Evolutionary conservation across 2,113 vertebrate genomes (phyloP).

Genomic region (Microcebus lehilahytsara): DNA sequence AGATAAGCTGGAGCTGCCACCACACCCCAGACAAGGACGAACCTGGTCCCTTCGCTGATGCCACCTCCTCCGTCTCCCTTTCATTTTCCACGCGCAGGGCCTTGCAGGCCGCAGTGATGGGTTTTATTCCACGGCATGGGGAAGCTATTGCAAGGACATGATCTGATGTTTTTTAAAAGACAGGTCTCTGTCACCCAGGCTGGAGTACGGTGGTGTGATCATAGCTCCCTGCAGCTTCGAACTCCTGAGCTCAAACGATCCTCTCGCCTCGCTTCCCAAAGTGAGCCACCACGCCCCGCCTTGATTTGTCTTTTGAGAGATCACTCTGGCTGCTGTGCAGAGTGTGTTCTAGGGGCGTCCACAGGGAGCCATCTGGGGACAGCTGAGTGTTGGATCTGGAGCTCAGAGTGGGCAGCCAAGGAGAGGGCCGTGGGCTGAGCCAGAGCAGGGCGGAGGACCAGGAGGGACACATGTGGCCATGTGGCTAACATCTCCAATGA

Average conservation of each 20-base stretch:
- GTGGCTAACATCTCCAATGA: neutral
- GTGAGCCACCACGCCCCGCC: no score
- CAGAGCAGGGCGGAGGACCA: neutral
- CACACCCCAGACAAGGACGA: neutral
- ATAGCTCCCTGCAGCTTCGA: no score
- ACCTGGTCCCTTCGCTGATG: neutral
- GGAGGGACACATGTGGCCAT: neutral
- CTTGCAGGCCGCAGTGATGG: neutral
- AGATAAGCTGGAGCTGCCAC: neutral
- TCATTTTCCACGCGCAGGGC: neutral
- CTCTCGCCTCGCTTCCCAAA: no score
- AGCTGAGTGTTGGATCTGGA: neutral
- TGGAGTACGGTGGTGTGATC: no score
- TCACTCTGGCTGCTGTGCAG: neutral
- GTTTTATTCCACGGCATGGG: neutral
- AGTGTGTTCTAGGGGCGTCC: neutral
- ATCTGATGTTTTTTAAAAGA: neutral
- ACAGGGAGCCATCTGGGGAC: neutral
- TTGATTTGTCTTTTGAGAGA: neutral
- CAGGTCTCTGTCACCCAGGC: no score
- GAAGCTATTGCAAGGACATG: no score
- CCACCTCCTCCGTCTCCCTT: neutral
- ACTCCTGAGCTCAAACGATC: no score
- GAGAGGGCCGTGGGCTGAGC: neutral
- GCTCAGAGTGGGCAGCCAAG: neutral